Percentiles rank a stretch among this genome's conserved stretches.
Conservation (phyloP, 2,113 vertebrate species). For the Larimichthys crocea region DNA sequence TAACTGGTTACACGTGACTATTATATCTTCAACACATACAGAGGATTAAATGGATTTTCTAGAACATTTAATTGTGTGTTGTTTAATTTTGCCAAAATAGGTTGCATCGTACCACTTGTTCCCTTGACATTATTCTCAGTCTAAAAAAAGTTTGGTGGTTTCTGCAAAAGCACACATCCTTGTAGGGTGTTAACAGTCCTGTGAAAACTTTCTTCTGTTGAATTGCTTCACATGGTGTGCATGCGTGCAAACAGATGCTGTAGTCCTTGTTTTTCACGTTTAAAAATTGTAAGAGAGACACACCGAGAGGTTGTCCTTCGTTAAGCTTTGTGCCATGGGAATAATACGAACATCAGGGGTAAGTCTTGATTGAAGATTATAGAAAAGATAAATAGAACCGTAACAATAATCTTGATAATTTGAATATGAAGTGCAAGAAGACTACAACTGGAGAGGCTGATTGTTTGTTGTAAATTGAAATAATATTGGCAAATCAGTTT, state of each 20-base stretch:
- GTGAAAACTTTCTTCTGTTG: neutral
- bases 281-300: neutral
- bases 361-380: conserved; percentile 48
- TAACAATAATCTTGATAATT: neutral
- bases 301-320: neutral
- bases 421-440: neutral
- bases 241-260: neutral
- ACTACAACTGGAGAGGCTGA: neutral
- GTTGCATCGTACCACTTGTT: neutral
- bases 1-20: neutral
- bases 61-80: neutral
- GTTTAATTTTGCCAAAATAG: neutral
- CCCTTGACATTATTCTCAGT: conserved; percentile 9
- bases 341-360: neutral
- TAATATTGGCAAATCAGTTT: neutral
- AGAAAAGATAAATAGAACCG: neutral
- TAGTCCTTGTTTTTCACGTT: neutral
- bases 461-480: neutral
- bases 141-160: conserved; percentile 75
- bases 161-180: conserved; percentile 81
- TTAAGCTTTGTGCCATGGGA: neutral
- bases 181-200: conserved; percentile 38
- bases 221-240: neutral
- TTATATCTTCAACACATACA: neutral
- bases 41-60: neutral